Conservation (phyloP, 2,888 invertebrate genomes). For the Lithosia quadra region DNA sequence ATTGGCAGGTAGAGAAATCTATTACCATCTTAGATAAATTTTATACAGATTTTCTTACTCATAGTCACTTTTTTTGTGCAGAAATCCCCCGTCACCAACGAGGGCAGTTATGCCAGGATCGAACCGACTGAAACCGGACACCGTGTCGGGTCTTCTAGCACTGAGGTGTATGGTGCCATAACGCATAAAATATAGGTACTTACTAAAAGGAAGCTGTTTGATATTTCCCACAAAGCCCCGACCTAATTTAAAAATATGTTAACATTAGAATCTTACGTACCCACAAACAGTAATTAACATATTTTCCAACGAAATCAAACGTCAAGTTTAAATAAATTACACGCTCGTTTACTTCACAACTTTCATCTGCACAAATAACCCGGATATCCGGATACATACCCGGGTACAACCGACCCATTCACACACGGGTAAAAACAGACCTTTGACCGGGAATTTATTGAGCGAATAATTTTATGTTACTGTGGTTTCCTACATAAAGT, state of each 20-base stretch:
- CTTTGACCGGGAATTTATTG: constrained; percentile 43
- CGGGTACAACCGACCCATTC: constrained; percentile 32
- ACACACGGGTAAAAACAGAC: constrained; percentile 44
- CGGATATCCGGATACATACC: constrained; percentile 27
- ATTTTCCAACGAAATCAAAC: constrained; percentile 49
- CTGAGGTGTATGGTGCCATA: too few species aligned
- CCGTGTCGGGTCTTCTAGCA: too few species aligned
- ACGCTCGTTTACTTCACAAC: constrained; percentile 52
- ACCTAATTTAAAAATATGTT: constrained; percentile 15
- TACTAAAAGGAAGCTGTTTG: not conserved
- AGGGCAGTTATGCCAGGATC: too few species aligned
- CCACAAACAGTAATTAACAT: constrained; percentile 51
- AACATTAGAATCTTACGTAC: constrained; percentile 21
- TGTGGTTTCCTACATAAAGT: constrained; percentile 24
- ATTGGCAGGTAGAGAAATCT: not conserved
- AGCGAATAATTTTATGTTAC: constrained; percentile 43
- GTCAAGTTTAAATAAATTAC: constrained; percentile 50
- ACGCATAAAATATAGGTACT: not conserved
- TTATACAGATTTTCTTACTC: too few species aligned
- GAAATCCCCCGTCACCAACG: too few species aligned
- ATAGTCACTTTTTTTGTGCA: too few species aligned
- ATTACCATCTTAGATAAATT: not conserved
- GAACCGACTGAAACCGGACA: too few species aligned
- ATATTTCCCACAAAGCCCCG: not conserved
- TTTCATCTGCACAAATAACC: constrained; percentile 48